Base-by-base conservation (phyloP, 2,113 vertebrate species). In the Sapajus apella region DNA sequence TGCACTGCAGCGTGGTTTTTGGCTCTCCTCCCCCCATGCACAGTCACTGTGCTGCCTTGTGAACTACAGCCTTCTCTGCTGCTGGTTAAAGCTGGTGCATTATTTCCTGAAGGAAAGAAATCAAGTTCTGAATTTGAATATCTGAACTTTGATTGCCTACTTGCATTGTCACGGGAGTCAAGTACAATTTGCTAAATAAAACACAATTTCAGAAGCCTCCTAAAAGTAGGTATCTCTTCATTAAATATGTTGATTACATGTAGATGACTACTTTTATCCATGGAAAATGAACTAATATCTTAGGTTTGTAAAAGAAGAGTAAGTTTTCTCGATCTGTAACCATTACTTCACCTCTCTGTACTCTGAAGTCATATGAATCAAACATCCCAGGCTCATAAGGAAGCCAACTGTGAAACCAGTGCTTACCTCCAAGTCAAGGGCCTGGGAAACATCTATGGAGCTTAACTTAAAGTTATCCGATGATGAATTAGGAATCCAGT, bases 161-260 rank as follows among this genome's bases (percentile, higher is more conserved):
- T 90, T 91, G 35, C 16, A 7, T 68, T 40, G 94, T 95, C 25
- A 72, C 56, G 79, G 47, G 73, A 86, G 37, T 45, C 30, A 91
- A 90, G 40, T 90, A 37, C n/a, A 90, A 56, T 55, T 83, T 96
- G 43, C 20, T 64, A 82, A 88, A 68, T 77, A 66, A 81, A 95
- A 80, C 92, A 68, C 56, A 81, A 61, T 35, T 52, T 95, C 82
- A 90, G 75, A 8, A 75, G 80, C 72, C 30, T 80, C 35, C 58
- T 90, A 87, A 23, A 82, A 43, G 7, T n/a, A 45, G 20, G 10
- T 30, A 52, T 77, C 66, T 94, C 45, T n/a, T 90, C 27, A 79
- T 18, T 50, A 82, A 85, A 52, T 77, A 40, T 14, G 45, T 30
- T 23, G 10, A 82, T 72, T 52, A 12, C 13, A 35, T 32, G 25